Evolutionary conservation across 2,113 vertebrate species (phyloP).

Genomic region (Eurystomus gularis): DNA sequence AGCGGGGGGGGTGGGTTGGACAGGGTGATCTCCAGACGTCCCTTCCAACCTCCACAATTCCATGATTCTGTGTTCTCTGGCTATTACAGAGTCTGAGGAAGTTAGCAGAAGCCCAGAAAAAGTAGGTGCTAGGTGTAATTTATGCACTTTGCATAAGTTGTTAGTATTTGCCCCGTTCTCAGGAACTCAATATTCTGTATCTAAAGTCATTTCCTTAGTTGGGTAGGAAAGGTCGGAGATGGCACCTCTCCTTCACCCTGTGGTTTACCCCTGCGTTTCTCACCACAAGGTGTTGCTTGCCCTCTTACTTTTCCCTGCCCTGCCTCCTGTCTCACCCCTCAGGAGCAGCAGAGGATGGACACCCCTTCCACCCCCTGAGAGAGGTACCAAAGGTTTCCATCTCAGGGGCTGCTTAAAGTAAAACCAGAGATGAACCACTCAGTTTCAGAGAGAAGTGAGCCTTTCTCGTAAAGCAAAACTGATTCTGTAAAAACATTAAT

Average conservation of each 20-base stretch:
- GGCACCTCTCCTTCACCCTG: neutral
- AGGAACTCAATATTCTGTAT: neutral
- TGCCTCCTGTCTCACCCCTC: neutral
- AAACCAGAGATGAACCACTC: neutral
- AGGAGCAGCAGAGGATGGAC: neutral
- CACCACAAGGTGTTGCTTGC: neutral
- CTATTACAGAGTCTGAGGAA: neutral
- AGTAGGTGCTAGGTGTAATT: neutral
- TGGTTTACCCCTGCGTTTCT: neutral
- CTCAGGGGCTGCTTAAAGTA: neutral
- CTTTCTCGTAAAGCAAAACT: neutral
- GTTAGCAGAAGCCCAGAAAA: neutral
- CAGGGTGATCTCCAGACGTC: neutral
- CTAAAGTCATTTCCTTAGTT: neutral
- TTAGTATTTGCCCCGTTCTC: neutral
- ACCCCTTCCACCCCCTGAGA: neutral
- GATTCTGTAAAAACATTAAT: neutral
- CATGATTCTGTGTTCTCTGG: neutral
- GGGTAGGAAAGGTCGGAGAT: neutral
- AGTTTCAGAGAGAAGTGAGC: neutral
- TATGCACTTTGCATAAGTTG: neutral
- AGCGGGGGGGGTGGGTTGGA: neutral
- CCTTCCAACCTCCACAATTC: no score
- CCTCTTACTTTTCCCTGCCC: neutral
- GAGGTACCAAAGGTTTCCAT: neutral